Evolutionary conservation across 2,113 vertebrate genomes (phyloP).

Genomic region (Solea solea): DNA sequence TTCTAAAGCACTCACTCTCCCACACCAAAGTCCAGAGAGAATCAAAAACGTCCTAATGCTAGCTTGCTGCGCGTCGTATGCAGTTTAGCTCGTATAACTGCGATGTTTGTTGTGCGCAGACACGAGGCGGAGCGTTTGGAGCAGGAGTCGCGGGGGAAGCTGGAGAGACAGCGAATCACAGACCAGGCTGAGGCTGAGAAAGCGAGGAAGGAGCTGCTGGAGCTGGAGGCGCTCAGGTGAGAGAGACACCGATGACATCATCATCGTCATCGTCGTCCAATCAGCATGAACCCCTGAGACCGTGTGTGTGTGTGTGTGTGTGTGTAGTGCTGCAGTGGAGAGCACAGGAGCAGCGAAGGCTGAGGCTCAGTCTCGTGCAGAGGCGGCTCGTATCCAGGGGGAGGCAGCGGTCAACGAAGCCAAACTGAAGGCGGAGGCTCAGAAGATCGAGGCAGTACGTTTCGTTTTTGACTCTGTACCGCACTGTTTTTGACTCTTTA

Average conservation of each 20-base stretch:
- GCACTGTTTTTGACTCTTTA: too few species aligned
- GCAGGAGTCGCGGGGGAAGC: slow-evolving; percentile 88
- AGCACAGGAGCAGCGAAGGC: slow-evolving; percentile 89
- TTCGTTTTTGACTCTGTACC: background rate
- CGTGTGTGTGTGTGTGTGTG: slow-evolving; percentile 8
- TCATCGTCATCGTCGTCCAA: too few species aligned
- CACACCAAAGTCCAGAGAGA: too few species aligned
- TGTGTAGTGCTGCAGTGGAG: slow-evolving; percentile 85
- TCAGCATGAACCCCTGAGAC: too few species aligned
- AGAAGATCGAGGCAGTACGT: slow-evolving; percentile 84
- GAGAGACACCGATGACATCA: background rate
- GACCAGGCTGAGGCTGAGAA: slow-evolving; percentile 88
- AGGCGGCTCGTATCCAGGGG: slow-evolving; percentile 88
- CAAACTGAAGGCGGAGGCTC: slow-evolving; percentile 86
- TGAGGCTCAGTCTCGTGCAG: slow-evolving; percentile 85
- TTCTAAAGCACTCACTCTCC: too few species aligned
- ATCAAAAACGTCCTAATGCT: too few species aligned
- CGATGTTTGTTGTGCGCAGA: slow-evolving; percentile 62
- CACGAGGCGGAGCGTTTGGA: slow-evolving; percentile 91
- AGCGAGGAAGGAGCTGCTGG: slow-evolving; percentile 87
- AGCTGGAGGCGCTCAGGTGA: slow-evolving; percentile 90
- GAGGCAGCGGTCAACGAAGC: slow-evolving; percentile 89
- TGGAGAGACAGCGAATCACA: slow-evolving; percentile 89
- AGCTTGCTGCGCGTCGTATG: too few species aligned
- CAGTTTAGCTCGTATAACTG: too few species aligned